Conservation (phyloP, 2,113 vertebrate genomes). For the pig (Sus scrofa) region T2T-Sscrofa CM000826.6:97897501-97898000, state of each 20-base stretch:
- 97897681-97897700: constrained; percentile 76
- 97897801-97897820: neutral
- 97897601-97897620: constrained; percentile 83
- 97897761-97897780: neutral
- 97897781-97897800: neutral
- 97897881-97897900: neutral
- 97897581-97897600: constrained; percentile 76
- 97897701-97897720: constrained; percentile 69
- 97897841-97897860: constrained; percentile 39
- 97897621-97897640: constrained; percentile 80
- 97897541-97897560: constrained; percentile 71
- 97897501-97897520: constrained; percentile 79
- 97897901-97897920: neutral
- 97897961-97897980: neutral
- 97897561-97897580: constrained; percentile 81
- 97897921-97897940: neutral
- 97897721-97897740: constrained; percentile 29
- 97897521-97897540: constrained; percentile 79
- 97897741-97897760: neutral
- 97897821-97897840: neutral
- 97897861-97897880: neutral
- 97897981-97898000: neutral
- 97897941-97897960: neutral
- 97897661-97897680: constrained; percentile 81
- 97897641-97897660: constrained; percentile 82